Evolutionary conservation across 2,797 vertebrate genomes (phyloP).

Genomic region (Poliocrania exsul): DNA sequence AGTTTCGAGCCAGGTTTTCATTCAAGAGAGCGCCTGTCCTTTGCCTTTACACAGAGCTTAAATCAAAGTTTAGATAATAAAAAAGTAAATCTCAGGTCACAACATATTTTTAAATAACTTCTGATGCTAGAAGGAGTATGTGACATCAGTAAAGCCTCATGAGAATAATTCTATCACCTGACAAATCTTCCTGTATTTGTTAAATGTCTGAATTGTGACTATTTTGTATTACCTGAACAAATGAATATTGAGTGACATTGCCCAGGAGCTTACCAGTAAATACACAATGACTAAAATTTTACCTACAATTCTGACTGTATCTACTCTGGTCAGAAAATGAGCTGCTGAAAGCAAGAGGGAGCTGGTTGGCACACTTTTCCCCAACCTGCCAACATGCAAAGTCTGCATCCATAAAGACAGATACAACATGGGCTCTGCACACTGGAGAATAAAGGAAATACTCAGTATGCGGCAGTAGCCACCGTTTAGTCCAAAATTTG

Average conservation of each 20-base stretch:
- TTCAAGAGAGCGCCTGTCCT: background rate
- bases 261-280: background rate
- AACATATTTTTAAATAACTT: background rate
- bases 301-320: background rate
- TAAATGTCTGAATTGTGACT: background rate
- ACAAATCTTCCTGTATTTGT: background rate
- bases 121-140: background rate
- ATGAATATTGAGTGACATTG: background rate
- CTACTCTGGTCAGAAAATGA: background rate
- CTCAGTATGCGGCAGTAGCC: background rate
- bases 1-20: background rate
- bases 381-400: background rate
- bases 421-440: fast-evolving
- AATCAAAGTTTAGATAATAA: background rate
- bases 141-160: fast-evolving
- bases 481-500: background rate
- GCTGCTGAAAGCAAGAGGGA: background rate
- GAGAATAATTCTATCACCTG: background rate
- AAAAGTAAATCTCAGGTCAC: background rate
- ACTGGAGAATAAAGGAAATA: background rate
- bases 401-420: background rate
- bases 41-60: background rate
- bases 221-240: background rate
- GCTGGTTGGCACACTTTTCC: background rate
- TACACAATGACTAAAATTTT: background rate